Base-by-base conservation (phyloP, 2,113 vertebrate species). In the Callopanchax toddi region DNA sequence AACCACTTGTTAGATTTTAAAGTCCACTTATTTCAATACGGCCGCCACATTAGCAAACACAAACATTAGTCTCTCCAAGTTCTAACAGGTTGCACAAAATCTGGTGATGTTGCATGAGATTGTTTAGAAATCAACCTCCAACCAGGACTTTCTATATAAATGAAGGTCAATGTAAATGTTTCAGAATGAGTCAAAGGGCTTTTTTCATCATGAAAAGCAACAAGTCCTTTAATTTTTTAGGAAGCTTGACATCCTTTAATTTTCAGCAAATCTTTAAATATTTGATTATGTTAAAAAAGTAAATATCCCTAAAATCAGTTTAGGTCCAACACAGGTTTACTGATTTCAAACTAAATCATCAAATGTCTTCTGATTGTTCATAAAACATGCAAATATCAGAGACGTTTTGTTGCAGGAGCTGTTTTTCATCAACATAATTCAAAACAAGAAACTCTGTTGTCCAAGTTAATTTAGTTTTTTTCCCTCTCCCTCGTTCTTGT, bases 361-460 rank as follows among this genome's bases (percentile, higher is more conserved):
- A 13, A 2, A 32, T 36, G 15, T 37, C 56, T 18, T 25, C 2
- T 11, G 11, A 17, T 17, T 26, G 20, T 37, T n/a, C 11, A 25
- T 9, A 42, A 22, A 48, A 20, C 44, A 20, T 3, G 16, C 16
- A 1, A 36, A 3, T n/a, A 60, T 20, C 56, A 60, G 22, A 52
- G 29, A 18, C 29, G 11, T 46, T 63, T 65, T 25, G 22, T 54
- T 5, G 17, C 40, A 5, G 2, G 7, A 17, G 48, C 49, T 64
- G 69, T 79, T 72, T 25, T 73, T 74, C 59, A 39, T 71, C 52
- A 21, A 15, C 25, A 65, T 42, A 52, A 72, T 67, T 79, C 72
- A 43, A 56, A 50, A 63, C 36, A 15, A 49, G 16, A 44, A 65
- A 77, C 39, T 82, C 48, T 45, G 48, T 67, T 0, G 1, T 46